Evolutionary conservation across 2,888 invertebrate genomes (phyloP), one percentile per base, ranked within the genome.

Genomic region (Pammene fasciana): DNA sequence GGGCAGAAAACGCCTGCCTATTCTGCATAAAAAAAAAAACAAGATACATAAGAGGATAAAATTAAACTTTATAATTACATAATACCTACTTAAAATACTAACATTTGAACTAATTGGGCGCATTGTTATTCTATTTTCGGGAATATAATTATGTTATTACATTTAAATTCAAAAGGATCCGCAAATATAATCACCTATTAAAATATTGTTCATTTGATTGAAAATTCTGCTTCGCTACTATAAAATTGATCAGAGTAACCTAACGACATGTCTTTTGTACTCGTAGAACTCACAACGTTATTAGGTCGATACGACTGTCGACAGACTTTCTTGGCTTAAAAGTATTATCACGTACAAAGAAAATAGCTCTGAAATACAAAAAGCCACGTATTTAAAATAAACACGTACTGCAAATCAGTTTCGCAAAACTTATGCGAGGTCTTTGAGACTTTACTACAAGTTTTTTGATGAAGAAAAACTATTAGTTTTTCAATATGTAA

Each of bases 311-410:
- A 26, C 26, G 6, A 38, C 7, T 6, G 9, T 18, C 18, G 9
- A 50, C 16, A 50, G 50, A 26, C 5, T 10, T 18, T 52, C 8
- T 18, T 10, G 13, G 18, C 18, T 57, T 18, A 4, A 43, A 8
- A 57, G 16, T 57, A 16, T 10, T 13, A 8, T 57, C 56, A 57
- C 57, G 57, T 57, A 8, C 41, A 43, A 41, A 57, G 18, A 43
- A 57, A 43, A 57, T 41, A 7, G 13, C 43, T 43, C 18, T 13
- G 41, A 13, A 13, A 38, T 41, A 56, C 5, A 57, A 8, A 57
- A 18, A 43, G 57, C 13, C 18, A 18, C 5, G 6, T 38, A 60
- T 46, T 46, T 34, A 60, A 46, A 60, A 34, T 14, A 60, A 60
- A 34, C 14, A 34, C 26, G 26, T 26, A 16, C n/a, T 10, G 10